phyloP scores from a whole-genome alignment of 2,113 vertebrate species.

The Turdus rufiventris region DNA sequence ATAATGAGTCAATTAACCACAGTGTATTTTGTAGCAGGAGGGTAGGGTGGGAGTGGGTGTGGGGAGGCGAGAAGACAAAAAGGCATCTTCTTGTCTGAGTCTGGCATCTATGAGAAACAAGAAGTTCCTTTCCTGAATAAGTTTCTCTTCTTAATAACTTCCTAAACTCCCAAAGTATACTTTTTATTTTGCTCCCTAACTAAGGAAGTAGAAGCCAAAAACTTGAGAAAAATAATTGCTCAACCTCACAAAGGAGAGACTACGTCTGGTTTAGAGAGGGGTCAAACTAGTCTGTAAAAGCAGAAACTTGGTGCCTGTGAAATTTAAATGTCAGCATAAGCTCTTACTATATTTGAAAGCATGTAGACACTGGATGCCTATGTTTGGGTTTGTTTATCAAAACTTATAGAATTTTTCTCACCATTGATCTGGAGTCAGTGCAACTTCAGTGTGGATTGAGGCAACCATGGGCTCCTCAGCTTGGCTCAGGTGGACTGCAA shows the following conservation, averaged over 20 bases:
- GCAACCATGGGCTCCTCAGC: rapidly evolving
- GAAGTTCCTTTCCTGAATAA: constrained; percentile 5
- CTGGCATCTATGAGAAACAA: constrained; percentile 23
- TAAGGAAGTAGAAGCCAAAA: constrained; percentile 44
- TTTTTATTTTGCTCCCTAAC: constrained; percentile 41
- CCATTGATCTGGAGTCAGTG: background rate
- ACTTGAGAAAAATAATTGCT: background rate
- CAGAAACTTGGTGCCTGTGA: constrained; percentile 11
- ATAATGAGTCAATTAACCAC: background rate
- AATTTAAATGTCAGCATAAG: constrained; percentile 13
- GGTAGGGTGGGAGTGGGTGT: background rate
- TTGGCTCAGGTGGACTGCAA: background rate
- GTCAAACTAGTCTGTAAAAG: background rate
- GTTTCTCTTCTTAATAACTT: constrained; percentile 48
- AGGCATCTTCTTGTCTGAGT: background rate
- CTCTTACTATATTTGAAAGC: background rate
- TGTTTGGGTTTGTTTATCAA: background rate
- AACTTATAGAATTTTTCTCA: background rate
- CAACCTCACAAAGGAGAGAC: constrained; percentile 33
- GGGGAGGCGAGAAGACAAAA: background rate
- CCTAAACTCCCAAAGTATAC: constrained; percentile 28
- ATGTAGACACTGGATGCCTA: background rate
- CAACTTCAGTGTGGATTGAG: background rate
- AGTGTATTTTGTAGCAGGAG: background rate
- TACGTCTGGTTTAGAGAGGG: background rate